Evolutionary conservation across 2,888 invertebrate species (phyloP).

Genomic region (Nasonia oneida): DNA sequence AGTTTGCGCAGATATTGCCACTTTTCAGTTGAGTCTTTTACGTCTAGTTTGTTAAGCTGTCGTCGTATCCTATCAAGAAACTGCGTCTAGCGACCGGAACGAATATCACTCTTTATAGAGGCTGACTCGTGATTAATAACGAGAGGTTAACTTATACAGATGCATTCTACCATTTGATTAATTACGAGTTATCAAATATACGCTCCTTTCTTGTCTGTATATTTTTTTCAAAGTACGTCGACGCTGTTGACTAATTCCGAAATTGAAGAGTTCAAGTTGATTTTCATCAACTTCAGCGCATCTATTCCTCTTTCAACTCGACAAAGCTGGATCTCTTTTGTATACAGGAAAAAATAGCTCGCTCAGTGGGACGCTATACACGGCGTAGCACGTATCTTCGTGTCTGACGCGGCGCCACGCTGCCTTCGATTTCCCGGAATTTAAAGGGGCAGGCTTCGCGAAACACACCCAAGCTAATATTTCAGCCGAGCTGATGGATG

Average conservation of each 20-base stretch:
- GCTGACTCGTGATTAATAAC: too few relatives aligned
- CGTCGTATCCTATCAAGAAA: background rate
- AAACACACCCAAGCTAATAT: slow-evolving; percentile 50
- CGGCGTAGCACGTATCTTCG: background rate
- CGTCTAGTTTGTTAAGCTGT: background rate
- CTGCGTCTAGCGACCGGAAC: background rate
- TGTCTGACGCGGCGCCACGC: slow-evolving; percentile 10
- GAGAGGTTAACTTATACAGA: too few relatives aligned
- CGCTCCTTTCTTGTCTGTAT: background rate
- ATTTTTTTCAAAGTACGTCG: too few relatives aligned
- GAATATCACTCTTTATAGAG: slow-evolving; percentile 14
- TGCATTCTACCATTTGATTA: background rate
- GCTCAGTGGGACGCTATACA: background rate
- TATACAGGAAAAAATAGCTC: slow-evolving; percentile 6
- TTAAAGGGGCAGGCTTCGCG: background rate
- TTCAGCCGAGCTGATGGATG: slow-evolving; percentile 23
- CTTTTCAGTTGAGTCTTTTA: background rate
- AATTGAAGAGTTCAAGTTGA: too few relatives aligned
- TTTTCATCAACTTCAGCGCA: too few relatives aligned
- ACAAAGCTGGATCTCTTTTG: background rate
- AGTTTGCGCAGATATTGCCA: background rate
- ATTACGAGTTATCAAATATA: background rate
- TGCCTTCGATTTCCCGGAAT: slow-evolving; percentile 53
- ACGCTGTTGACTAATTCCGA: too few relatives aligned
- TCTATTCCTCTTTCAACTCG: background rate